Evolutionary conservation across 1,140 invertebrate species (phyloP).

Genomic region (Listronotus oregonensis): DNA sequence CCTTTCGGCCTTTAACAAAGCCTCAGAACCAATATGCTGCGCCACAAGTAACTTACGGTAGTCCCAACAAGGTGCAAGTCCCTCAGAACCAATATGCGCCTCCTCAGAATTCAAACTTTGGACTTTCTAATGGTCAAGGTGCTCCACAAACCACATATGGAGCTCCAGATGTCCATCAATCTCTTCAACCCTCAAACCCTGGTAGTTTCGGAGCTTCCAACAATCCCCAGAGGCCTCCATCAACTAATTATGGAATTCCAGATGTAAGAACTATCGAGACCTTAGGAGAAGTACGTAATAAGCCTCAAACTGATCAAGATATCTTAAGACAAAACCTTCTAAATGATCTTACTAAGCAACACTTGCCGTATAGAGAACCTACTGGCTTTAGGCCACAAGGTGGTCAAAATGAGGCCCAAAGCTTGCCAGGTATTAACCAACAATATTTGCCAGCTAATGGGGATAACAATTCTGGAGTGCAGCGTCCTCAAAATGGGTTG

Average conservation of each 20-base stretch:
- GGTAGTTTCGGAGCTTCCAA: background rate
- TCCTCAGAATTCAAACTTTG: constrained; percentile 3
- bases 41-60: too few species aligned
- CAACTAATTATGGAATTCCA: constrained; percentile 27
- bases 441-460: constrained; percentile 11
- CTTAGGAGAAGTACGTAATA: constrained; percentile 9
- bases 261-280: constrained; percentile 24
- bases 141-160: constrained; percentile 8
- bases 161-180: background rate
- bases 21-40: too few species aligned
- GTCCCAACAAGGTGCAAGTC: too few species aligned
- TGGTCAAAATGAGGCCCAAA: background rate
- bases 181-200: background rate
- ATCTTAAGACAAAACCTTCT: constrained; percentile 20
- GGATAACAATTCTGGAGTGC: background rate
- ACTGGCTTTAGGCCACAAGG: constrained; percentile 18
- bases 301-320: background rate
- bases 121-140: background rate
- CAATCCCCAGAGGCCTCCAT: constrained; percentile 3
- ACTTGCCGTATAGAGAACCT: constrained; percentile 17
- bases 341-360: constrained; percentile 12
- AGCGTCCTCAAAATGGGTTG: too few species aligned
- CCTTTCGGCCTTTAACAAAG: too few species aligned
- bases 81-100: background rate
- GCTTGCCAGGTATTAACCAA: background rate